A percentile compares a stretch with the other conserved stretches of the same genome.
phyloP scores from a whole-genome alignment of 1,140 invertebrate species.

The Polypedilum pembai region DNA sequence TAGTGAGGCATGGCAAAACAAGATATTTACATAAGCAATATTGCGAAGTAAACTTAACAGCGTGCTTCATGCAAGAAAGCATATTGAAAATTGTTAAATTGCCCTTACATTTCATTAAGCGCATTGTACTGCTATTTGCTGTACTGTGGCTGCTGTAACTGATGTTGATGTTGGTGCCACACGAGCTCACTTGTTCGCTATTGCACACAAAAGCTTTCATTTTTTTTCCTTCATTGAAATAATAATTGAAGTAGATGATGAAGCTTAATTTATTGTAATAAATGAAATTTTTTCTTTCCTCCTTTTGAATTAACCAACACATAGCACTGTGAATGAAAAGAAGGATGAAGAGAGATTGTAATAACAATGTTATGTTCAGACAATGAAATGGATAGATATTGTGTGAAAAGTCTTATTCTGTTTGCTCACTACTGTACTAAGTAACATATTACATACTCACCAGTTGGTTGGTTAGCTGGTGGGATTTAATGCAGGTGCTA shows the following conservation, averaged over 20 bases:
- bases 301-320: background rate
- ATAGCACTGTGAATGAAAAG: background rate
- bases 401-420: background rate
- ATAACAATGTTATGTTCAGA: no score
- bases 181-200: no score
- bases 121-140: background rate
- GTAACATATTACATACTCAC: background rate
- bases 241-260: background rate
- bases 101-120: conserved; percentile 16
- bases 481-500: conserved; percentile 10
- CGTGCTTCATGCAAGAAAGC: conserved; percentile 10
- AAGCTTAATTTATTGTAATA: conserved; percentile 19
- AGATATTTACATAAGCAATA: conserved; percentile 19
- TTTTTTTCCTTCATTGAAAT: background rate
- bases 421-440: background rate
- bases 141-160: background rate
- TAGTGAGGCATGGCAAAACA: background rate
- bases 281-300: background rate
- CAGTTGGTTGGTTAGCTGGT: background rate
- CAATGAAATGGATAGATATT: no score
- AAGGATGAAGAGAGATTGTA: background rate
- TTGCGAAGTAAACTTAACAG: background rate
- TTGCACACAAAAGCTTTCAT: no score
- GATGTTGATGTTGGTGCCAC: no score
- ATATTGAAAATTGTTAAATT: conserved; percentile 14